These are phyloP conservation scores for Selene dorsalis DNA, from an alignment of 2,797 vertebrate species.

Conservation along the genomic window DNA sequence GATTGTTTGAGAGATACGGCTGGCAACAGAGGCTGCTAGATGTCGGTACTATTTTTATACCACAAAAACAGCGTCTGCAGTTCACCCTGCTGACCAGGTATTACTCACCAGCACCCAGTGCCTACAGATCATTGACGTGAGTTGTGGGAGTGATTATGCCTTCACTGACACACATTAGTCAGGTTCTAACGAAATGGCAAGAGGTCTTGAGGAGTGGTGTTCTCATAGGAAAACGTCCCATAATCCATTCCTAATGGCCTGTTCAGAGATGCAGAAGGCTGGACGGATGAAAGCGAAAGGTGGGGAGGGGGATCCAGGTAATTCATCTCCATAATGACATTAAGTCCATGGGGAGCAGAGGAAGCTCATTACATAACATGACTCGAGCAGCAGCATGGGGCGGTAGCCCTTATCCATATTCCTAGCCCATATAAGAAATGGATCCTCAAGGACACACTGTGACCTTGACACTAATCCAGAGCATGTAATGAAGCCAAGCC, in stretches of 20 bases:
- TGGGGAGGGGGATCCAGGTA: slow-evolving; percentile 65
- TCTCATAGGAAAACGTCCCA: slow-evolving; percentile 67
- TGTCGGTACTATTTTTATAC: slow-evolving; percentile 47
- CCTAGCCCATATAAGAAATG: slow-evolving; percentile 66
- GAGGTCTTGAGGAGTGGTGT: slow-evolving; percentile 58
- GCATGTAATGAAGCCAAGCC: slow-evolving; percentile 45
- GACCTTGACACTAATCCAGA: slow-evolving; percentile 73
- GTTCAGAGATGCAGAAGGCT: slow-evolving; percentile 67
- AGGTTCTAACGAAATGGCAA: slow-evolving; percentile 59
- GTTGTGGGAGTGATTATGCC: slow-evolving; percentile 58
- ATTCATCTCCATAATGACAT: slow-evolving; percentile 85
- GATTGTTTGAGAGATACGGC: slow-evolving; percentile 8
- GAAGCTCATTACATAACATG: slow-evolving; percentile 79
- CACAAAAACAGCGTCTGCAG: slow-evolving; percentile 26
- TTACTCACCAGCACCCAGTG: slow-evolving; percentile 38
- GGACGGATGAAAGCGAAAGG: slow-evolving; percentile 49
- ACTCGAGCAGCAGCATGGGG: slow-evolving; percentile 60
- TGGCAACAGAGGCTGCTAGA: slow-evolving; percentile 13
- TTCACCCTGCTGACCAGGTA: slow-evolving; percentile 16
- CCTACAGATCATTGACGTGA: slow-evolving; percentile 52
- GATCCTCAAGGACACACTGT: slow-evolving; percentile 66
- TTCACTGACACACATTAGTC: slow-evolving; percentile 61
- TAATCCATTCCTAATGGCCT: slow-evolving; percentile 82
- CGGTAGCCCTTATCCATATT: slow-evolving; percentile 55
- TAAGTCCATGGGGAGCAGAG: slow-evolving; percentile 71